Conservation (phyloP, 2,888 invertebrate genomes). For the Acleris holmiana region DNA sequence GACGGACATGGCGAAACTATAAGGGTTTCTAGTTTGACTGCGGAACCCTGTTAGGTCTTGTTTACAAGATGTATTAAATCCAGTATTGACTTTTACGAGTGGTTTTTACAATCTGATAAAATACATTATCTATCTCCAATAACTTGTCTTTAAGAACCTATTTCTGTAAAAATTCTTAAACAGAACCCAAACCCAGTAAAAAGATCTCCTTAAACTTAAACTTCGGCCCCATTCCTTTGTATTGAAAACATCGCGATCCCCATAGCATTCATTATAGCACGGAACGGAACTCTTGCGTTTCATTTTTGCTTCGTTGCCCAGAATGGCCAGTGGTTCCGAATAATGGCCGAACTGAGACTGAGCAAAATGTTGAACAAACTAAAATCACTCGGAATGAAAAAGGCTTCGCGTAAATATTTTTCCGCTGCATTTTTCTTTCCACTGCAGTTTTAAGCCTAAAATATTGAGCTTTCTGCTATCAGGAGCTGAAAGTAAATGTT, state of each 20-base stretch:
- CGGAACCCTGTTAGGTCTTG: too few species aligned
- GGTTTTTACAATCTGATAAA: too few species aligned
- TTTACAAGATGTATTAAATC: too few species aligned
- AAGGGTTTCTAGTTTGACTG: too few species aligned
- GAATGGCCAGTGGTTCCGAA: slow-evolving; percentile 39
- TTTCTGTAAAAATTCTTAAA: background rate
- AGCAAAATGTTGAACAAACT: slow-evolving; percentile 29
- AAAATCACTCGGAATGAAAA: slow-evolving; percentile 34
- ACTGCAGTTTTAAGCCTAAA: slow-evolving; percentile 12
- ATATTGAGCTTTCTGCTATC: slow-evolving; percentile 11
- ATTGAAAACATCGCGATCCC: slow-evolving; percentile 55
- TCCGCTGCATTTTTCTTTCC: slow-evolving; percentile 12
- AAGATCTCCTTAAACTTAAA: slow-evolving; percentile 11
- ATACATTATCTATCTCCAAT: too few species aligned
- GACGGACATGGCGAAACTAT: too few species aligned
- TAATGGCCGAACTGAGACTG: slow-evolving; percentile 2
- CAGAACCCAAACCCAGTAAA: slow-evolving; percentile 10
- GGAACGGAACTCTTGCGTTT: slow-evolving; percentile 47
- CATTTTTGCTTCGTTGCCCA: slow-evolving; percentile 44
- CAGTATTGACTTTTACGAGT: too few species aligned
- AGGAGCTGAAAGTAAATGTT: background rate
- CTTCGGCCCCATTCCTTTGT: slow-evolving; percentile 25
- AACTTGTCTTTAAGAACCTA: too few species aligned
- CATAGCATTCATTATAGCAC: slow-evolving; percentile 59
- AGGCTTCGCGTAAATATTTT: slow-evolving; percentile 22